phyloP scores from a whole-genome alignment of 2,797 vertebrate species.

The Leptoclinus maculatus region DNA sequence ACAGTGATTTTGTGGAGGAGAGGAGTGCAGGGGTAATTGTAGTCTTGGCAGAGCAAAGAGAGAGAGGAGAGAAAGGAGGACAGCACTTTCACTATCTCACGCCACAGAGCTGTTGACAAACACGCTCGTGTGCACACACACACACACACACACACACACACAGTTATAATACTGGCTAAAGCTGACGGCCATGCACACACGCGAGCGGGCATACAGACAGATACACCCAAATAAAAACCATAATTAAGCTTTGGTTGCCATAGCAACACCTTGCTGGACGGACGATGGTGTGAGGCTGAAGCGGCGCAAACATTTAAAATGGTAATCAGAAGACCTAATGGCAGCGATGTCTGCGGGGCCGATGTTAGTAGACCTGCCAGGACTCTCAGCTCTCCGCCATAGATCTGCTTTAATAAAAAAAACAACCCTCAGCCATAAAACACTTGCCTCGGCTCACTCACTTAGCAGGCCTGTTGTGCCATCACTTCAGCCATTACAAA shows the following conservation, averaged over 20 bases:
- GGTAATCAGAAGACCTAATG: conserved; percentile 75
- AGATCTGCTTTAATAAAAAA: conserved; percentile 65
- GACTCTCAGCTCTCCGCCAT: conserved; percentile 44
- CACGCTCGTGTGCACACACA: conserved; percentile 16
- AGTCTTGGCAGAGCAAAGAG: conserved; percentile 79
- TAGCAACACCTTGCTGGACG: conserved; percentile 75
- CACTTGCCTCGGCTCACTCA: conserved; percentile 74
- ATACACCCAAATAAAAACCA: conserved; percentile 58
- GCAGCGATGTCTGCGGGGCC: conserved; percentile 63
- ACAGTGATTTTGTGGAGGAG: conserved; percentile 85
- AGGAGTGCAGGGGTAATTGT: conserved; percentile 84
- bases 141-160: conserved; percentile 9
- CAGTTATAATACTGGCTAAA: conserved; percentile 23
- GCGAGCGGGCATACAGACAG: conserved; percentile 13
- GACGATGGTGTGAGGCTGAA: conserved; percentile 58
- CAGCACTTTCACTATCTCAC: conserved; percentile 70
- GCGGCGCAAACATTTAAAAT: conserved; percentile 75
- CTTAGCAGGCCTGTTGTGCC: conserved; percentile 79
- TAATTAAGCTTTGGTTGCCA: conserved; percentile 84
- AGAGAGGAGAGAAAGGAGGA: conserved; percentile 66
- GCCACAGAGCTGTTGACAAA: conserved; percentile 58
- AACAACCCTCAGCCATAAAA: conserved; percentile 57
- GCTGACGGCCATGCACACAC: conserved; percentile 25
- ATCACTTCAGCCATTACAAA: conserved; percentile 86
- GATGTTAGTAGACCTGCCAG: conserved; percentile 58